Percentiles rank a stretch among this genome's conserved stretches.
phyloP scores from a whole-genome alignment of 2,113 vertebrate species.

The Oryzias melastigma region DNA sequence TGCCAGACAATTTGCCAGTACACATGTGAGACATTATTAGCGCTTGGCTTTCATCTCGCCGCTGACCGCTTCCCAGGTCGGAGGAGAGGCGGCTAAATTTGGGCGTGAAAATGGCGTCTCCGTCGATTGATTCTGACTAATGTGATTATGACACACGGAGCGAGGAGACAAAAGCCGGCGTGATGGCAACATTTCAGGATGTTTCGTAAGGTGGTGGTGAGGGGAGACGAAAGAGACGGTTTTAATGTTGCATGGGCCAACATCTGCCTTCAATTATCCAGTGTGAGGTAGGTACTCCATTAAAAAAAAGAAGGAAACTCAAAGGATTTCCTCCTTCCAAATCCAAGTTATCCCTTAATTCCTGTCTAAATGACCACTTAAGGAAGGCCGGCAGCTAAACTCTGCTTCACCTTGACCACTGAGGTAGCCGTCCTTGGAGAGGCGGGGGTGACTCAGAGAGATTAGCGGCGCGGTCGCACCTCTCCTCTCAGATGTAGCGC shows the following conservation, averaged over 20 bases:
- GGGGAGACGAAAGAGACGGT: conserved; percentile 19
- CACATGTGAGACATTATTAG: conserved; percentile 76
- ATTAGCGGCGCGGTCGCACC: conserved; percentile 61
- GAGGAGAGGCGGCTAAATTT: conserved; percentile 38
- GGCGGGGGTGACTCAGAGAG: conserved; percentile 47
- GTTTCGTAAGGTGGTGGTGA: conserved; percentile 52
- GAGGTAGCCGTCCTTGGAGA: conserved; percentile 57
- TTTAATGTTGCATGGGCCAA: conserved; percentile 67
- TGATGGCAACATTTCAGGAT: conserved; percentile 75
- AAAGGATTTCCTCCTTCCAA: conserved; percentile 74
- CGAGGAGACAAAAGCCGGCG: conserved; percentile 50
- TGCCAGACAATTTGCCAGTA: conserved; percentile 74
- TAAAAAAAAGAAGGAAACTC: conserved; percentile 78
- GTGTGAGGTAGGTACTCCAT: conserved; percentile 74
- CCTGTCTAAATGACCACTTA: conserved; percentile 71
- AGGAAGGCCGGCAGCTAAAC: conserved; percentile 55
- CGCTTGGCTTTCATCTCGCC: conserved; percentile 70
- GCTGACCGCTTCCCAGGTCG: conserved; percentile 30
- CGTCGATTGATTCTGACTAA: conserved; percentile 73
- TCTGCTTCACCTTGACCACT: conserved; percentile 60
- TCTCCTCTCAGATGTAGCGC: conserved; percentile 45
- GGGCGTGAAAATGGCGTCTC: conserved; percentile 64
- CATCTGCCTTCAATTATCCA: conserved; percentile 78
- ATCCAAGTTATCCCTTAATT: conserved; percentile 71
- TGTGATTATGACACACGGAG: conserved; percentile 63